These are phyloP conservation scores for Danio kyathit DNA, from an alignment of 2,797 vertebrate genomes.

Conservation along the genomic window DNA sequence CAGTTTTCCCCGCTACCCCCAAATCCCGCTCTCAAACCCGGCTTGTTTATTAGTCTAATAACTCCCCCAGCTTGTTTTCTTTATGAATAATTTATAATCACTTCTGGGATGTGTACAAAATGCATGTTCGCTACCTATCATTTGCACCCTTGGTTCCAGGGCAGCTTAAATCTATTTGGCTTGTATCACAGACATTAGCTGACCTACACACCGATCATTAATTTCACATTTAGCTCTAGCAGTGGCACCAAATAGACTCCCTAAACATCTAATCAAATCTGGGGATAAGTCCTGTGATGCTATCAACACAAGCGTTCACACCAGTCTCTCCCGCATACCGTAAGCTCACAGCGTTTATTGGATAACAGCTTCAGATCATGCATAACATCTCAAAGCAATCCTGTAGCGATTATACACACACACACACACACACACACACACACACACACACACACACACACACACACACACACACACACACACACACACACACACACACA, in stretches of 20 bases:
- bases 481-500: neutral
- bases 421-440: neutral
- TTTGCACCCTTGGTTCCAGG: slow-evolving; percentile 15
- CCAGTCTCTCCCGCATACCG: neutral
- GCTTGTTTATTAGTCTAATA: slow-evolving; percentile 13
- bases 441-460: neutral
- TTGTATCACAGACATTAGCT: slow-evolving; percentile 22
- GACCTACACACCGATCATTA: slow-evolving; percentile 30
- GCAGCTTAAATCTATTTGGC: slow-evolving; percentile 23
- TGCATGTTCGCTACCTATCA: neutral
- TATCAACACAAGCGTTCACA: neutral
- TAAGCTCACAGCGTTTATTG: neutral
- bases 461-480: neutral
- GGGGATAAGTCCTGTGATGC: slow-evolving; percentile 1
- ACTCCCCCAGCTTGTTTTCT: neutral
- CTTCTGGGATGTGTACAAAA: neutral
- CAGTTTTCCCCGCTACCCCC: neutral
- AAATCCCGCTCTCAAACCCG: neutral
- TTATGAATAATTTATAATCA: slow-evolving; percentile 33
- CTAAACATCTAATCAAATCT: slow-evolving; percentile 32
- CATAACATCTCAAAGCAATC: slow-evolving; percentile 36
- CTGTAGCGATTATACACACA: neutral
- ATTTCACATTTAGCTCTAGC: slow-evolving; percentile 24
- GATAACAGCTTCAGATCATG: slow-evolving; percentile 14
- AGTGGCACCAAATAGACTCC: neutral